These are phyloP conservation scores for Pediacus dermestoides DNA, from an alignment of 2,888 invertebrate genomes.

Conservation along the genomic window DNA sequence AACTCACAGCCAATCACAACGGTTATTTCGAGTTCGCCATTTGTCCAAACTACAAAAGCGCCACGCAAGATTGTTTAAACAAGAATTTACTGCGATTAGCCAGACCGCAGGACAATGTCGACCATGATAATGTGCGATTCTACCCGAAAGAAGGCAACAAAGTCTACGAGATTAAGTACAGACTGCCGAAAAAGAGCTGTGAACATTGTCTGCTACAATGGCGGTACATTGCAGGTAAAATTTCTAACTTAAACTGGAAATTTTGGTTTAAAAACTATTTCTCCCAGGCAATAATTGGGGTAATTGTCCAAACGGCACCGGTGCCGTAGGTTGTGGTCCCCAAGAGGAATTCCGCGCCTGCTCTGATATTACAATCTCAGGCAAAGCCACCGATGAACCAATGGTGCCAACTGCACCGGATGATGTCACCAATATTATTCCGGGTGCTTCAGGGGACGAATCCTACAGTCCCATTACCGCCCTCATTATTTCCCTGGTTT, in stretches of 20 bases:
- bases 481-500: conserved; percentile 60
- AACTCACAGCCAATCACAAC: conserved; percentile 83
- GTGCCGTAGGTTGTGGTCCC: conserved; percentile 81
- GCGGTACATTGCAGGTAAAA: conserved; percentile 74
- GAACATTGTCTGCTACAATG: conserved; percentile 83
- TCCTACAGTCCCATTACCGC: conserved; percentile 54
- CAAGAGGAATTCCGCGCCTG: conserved; percentile 87
- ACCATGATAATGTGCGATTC: conserved; percentile 58
- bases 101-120: conserved; percentile 46
- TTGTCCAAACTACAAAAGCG: conserved; percentile 69
- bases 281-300: conserved; percentile 71
- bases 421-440: conserved; percentile 28
- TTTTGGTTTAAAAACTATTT: conserved; percentile 7
- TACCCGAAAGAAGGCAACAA: conserved; percentile 76
- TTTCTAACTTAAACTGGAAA: not conserved
- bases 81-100: conserved; percentile 61
- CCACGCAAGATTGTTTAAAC: conserved; percentile 75
- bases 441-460: conserved; percentile 32
- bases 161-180: conserved; percentile 66
- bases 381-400: conserved; percentile 49
- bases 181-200: conserved; percentile 63
- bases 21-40: conserved; percentile 84
- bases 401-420: conserved; percentile 46
- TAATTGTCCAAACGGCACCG: conserved; percentile 66
- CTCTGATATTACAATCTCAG: conserved; percentile 73